Conservation (phyloP, 2,797 vertebrate species). For the Cynopterus sphinx region DNA sequence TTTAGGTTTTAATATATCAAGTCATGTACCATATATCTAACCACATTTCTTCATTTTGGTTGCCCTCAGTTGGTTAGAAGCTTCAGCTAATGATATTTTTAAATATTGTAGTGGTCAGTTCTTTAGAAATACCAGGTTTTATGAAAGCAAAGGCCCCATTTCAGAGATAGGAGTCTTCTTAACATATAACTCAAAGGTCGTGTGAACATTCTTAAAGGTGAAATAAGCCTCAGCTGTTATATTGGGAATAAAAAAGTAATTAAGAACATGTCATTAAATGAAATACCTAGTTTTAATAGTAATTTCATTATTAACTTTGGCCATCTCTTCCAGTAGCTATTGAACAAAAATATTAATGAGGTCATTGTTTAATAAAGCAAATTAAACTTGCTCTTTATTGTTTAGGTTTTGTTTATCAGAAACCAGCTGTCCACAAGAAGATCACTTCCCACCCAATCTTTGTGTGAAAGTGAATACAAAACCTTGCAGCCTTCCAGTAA, state of each 20-base stretch:
- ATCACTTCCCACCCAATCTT: constrained; percentile 98
- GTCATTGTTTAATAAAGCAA: constrained; percentile 62
- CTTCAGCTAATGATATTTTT: not conserved
- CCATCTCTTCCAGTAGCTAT: constrained; percentile 35
- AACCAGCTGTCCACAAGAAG: constrained; percentile 99
- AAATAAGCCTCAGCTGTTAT: not conserved
- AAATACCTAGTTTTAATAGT: not conserved
- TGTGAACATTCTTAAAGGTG: not conserved
- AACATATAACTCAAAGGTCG: not conserved
- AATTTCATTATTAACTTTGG: constrained; percentile 45
- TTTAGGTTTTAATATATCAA: constrained; percentile 9
- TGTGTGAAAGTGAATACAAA: constrained; percentile 99
- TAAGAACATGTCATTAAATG: constrained; percentile 5
- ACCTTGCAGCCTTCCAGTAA: constrained; percentile 98
- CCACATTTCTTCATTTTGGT: not conserved
- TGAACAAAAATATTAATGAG: constrained; percentile 53
- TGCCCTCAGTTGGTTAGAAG: not conserved
- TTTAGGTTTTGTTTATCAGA: constrained; percentile 98
- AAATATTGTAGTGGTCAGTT: not conserved
- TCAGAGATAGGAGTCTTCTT: not conserved
- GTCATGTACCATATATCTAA: not conserved
- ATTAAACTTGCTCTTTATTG: constrained; percentile 71
- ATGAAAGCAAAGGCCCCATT: not conserved
- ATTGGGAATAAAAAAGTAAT: not conserved
- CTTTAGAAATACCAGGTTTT: not conserved